phyloP scores from a whole-genome alignment of 1,140 invertebrate species.

The Ceratosolen fusciceps region DNA sequence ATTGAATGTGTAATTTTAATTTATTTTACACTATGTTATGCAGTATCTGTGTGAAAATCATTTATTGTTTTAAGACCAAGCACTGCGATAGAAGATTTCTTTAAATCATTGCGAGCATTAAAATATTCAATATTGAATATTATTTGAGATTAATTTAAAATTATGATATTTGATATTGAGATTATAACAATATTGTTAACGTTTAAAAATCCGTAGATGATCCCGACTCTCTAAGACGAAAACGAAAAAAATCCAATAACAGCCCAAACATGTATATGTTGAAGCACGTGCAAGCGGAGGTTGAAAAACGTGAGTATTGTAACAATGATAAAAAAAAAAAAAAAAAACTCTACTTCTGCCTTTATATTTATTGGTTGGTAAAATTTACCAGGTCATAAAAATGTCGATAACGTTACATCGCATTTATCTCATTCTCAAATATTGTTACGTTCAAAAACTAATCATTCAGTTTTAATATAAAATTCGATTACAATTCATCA shows the following conservation, averaged over 20 bases:
- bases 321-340: constrained; percentile 39
- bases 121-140: too few relatives aligned
- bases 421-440: constrained; percentile 39
- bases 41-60: too few relatives aligned
- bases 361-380: constrained; percentile 15
- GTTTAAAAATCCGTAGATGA: constrained; percentile 53
- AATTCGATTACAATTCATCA: too few relatives aligned
- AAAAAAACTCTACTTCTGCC: constrained; percentile 29
- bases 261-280: constrained; percentile 71
- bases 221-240: constrained; percentile 58
- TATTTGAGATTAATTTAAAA: too few relatives aligned
- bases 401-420: constrained; percentile 42
- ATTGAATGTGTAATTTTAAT: too few relatives aligned
- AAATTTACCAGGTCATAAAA: constrained; percentile 34
- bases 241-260: constrained; percentile 71
- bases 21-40: too few relatives aligned
- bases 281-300: constrained; percentile 71
- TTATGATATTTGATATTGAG: constrained; percentile 4
- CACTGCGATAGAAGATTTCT: too few relatives aligned
- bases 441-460: too few relatives aligned
- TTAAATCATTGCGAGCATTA: too few relatives aligned
- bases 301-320: constrained; percentile 74
- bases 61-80: too few relatives aligned
- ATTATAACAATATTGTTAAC: constrained; percentile 27
- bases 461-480: too few relatives aligned